phyloP scores from a whole-genome alignment of 2,113 vertebrate genomes.

The Phoenicopterus ruber region DNA sequence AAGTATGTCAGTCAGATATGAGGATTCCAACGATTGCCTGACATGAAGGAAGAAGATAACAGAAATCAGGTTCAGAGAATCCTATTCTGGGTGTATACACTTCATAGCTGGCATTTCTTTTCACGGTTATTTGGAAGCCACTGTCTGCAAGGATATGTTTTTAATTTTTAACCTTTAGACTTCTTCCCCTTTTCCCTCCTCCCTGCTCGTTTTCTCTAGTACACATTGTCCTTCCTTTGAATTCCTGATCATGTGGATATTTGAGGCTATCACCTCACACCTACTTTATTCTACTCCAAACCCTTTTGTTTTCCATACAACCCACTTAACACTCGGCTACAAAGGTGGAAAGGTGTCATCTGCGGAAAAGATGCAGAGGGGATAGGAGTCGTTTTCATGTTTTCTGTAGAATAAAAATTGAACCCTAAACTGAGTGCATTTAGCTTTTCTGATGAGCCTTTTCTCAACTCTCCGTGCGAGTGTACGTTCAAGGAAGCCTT shows the following conservation, averaged over 20 bases:
- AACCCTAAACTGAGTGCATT: neutral
- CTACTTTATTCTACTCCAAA: neutral
- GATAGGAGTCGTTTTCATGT: neutral
- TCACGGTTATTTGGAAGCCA: neutral
- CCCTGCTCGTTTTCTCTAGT: neutral
- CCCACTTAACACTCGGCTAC: neutral
- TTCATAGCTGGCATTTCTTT: neutral
- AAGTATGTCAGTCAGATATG: neutral
- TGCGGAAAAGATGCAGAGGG: neutral
- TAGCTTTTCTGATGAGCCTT: neutral
- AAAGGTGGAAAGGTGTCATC: neutral
- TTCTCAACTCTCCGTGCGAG: neutral
- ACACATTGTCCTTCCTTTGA: neutral
- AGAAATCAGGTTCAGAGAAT: neutral
- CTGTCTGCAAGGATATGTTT: neutral
- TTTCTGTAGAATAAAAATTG: neutral
- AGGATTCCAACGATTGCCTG: neutral
- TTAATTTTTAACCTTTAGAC: neutral
- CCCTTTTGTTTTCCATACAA: neutral
- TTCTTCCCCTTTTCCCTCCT: neutral
- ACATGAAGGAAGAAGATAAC: neutral
- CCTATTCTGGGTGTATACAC: neutral
- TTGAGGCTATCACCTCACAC: neutral
- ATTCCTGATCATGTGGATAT: neutral
- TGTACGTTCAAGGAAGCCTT: neutral